Conservation (phyloP, 2,113 vertebrate species). For the Lepus timidus region DNA sequence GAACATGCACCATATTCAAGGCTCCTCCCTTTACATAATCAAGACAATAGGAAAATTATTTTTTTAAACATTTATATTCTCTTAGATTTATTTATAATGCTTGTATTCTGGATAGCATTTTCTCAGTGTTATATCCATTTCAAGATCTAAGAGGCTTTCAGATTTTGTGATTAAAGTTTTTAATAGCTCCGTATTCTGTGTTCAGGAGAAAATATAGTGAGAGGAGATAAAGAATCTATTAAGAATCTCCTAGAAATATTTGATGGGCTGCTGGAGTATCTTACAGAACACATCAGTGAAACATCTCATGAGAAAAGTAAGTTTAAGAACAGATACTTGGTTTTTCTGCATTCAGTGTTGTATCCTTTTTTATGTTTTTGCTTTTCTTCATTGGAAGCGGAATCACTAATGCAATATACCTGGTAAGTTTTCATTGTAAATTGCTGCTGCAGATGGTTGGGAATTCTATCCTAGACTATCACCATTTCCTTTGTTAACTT, state of each 20-base stretch:
- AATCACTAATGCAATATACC: background rate
- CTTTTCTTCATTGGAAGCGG: conserved; percentile 10
- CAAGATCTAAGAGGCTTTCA: conserved; percentile 43
- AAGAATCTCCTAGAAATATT: conserved; percentile 98
- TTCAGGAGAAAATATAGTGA: conserved; percentile 96
- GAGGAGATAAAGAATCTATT: conserved; percentile 93
- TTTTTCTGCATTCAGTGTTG: background rate
- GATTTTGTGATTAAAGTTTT: conserved; percentile 65
- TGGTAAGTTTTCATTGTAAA: background rate
- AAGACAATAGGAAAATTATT: background rate
- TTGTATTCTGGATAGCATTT: conserved; percentile 32
- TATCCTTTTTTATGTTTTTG: background rate
- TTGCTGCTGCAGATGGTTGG: conserved; percentile 3
- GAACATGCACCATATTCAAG: background rate
- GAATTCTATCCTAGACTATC: background rate
- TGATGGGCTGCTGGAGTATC: conserved; percentile 97
- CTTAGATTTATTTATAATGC: background rate
- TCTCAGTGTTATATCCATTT: conserved; percentile 40
- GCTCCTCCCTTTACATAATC: background rate
- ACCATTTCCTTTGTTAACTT: conserved; percentile 20
- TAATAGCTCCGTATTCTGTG: conserved; percentile 75
- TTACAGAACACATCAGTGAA: conserved; percentile 93
- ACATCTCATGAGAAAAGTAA: conserved; percentile 90
- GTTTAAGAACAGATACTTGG: conserved; percentile 58
- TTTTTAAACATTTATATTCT: conserved; percentile 40